Percentiles rank a stretch among this genome's conserved stretches.
phyloP scores from a whole-genome alignment of 1,140 invertebrate species.

The Drosophila ficusphila region DNA sequence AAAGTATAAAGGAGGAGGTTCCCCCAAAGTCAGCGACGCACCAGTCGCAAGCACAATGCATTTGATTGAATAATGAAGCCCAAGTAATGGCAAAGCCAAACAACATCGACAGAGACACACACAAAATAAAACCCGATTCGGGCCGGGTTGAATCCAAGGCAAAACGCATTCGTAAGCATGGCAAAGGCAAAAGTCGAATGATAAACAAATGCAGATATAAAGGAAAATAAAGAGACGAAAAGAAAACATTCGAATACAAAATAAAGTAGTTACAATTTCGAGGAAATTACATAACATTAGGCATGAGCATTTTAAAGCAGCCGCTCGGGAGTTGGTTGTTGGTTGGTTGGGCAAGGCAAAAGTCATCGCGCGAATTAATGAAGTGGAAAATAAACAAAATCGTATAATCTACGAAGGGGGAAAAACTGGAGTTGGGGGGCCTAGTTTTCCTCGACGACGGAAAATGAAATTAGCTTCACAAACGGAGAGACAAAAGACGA shows the following conservation, averaged over 20 bases:
- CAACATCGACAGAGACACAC: slow-evolving; percentile 38
- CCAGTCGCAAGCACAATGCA: slow-evolving; percentile 54
- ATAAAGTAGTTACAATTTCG: slow-evolving; percentile 65
- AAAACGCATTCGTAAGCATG: slow-evolving; percentile 50
- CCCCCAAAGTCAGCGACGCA: slow-evolving; percentile 14
- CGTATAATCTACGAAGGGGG: slow-evolving; percentile 45
- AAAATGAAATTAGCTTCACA: slow-evolving; percentile 68
- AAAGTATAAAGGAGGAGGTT: neutral
- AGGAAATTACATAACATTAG: slow-evolving; percentile 76
- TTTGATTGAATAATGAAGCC: slow-evolving; percentile 77
- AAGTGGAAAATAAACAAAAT: slow-evolving; percentile 79
- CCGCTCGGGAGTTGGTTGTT: slow-evolving; percentile 11
- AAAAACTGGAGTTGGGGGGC: neutral
- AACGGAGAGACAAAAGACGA: slow-evolving; percentile 21
- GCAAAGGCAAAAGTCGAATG: slow-evolving; percentile 37
- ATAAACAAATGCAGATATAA: slow-evolving; percentile 50
- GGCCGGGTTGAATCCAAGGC: slow-evolving; percentile 33
- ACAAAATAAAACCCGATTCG: slow-evolving; percentile 28
- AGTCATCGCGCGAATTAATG: slow-evolving; percentile 71
- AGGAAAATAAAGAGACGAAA: slow-evolving; percentile 35
- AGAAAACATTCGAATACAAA: slow-evolving; percentile 48
- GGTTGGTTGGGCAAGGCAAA: slow-evolving; percentile 44
- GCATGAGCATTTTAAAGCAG: slow-evolving; percentile 12
- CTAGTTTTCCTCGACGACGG: slow-evolving; percentile 33
- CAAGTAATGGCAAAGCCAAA: slow-evolving; percentile 68